Percentiles rank a stretch among this genome's conserved stretches.
Evolutionary conservation across 1,140 invertebrate genomes (phyloP).

Genomic region (Brachionus koreanus): DNA sequence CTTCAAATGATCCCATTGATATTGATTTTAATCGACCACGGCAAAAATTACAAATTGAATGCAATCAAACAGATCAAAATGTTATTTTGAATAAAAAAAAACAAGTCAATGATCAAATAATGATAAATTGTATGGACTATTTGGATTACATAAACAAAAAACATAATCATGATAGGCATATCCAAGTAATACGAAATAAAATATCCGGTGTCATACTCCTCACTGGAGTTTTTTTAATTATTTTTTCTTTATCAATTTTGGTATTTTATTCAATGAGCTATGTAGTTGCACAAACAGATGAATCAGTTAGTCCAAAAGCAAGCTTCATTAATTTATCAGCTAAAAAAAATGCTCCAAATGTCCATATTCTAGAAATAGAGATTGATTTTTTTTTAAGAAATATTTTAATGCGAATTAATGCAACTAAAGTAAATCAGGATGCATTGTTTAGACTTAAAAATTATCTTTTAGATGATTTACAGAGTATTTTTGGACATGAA

Average conservation of each 20-base stretch:
- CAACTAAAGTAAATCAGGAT: background rate
- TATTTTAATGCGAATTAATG: background rate
- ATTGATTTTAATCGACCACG: background rate
- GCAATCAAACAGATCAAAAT: background rate
- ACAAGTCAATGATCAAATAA: constrained; percentile 22
- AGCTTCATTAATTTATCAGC: background rate
- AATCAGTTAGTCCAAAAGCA: background rate
- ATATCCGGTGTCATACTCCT: constrained; percentile 16
- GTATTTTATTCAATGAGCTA: background rate
- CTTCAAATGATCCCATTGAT: background rate
- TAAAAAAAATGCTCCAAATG: background rate
- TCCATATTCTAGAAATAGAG: background rate
- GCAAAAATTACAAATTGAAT: background rate
- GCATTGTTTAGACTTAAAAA: background rate
- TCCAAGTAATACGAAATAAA: background rate
- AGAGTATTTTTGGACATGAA: background rate
- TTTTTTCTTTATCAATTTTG: background rate
- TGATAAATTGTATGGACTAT: constrained; percentile 34
- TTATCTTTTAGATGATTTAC: background rate
- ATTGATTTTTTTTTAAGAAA: constrained; percentile 6
- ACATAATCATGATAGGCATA: constrained; percentile 10
- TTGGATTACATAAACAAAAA: constrained; percentile 36
- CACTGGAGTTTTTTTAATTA: background rate
- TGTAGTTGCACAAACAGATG: background rate
- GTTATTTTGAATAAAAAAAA: background rate